Base-by-base conservation (phyloP, 1,140 invertebrate genomes). In the Zaprionus ghesquierei region DNA sequence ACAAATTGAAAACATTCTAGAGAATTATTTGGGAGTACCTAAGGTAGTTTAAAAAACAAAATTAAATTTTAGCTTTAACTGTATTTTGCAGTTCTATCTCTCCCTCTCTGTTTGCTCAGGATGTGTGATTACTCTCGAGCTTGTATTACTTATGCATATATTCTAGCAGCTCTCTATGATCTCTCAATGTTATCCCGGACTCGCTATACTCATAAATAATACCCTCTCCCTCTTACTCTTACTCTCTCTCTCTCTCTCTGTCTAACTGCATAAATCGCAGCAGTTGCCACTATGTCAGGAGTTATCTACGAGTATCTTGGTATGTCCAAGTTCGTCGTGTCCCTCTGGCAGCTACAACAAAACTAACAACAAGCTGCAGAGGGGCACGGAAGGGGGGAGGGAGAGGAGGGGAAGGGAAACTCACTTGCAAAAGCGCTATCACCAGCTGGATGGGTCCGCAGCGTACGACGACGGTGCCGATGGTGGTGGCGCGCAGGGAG, bases 381-480 rank as follows among this genome's bases (percentile, higher is more conserved):
- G 5, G 15, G 18, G 3, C 2, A 31, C 3, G 1, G 27, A 13
- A 22, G 15, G 44, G 35, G 22, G 46, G 9, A n/a, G 31, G 23
- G 12, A 0, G 2, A 20, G 22, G 23, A 1, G 12, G 23, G 0
- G 56, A 4, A 22, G 27, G 23, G 81, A 65, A 87, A 94, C 95
- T 94, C 95, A 98, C 97, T 95, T 97, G 96, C 64, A 98, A 93
- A 63, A 98, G 94, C 68, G 97, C 97, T 84, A 98, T 96, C 82
- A 98, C 96, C 81, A 98, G 95, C 90, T 96, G 94, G 9, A 97
- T 96, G 75, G 94, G 94, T 75, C 97, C 97, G 90, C 97, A 97
- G 91, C 97, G 96, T 31, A 98, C 95, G 13, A 97, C 97, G 77
- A 98, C 97, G 15, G 97, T 98, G 91, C 96, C 97, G 79, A 98